phyloP scores from a whole-genome alignment of 2,888 invertebrate genomes.

The Acanthacorydalis orientalis region DNA sequence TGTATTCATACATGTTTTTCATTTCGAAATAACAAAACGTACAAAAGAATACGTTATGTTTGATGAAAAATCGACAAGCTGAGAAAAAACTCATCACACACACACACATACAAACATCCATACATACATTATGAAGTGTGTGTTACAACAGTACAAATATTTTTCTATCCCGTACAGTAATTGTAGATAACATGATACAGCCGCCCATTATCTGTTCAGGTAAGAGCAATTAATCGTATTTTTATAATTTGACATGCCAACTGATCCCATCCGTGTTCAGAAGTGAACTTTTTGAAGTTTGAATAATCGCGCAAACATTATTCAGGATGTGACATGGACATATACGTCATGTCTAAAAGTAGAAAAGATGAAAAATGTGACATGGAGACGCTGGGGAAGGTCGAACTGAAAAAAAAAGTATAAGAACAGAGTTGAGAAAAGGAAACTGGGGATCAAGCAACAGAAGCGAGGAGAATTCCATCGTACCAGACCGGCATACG shows the following conservation, averaged over 20 bases:
- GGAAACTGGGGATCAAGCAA: slow-evolving; percentile 6
- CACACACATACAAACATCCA: no score
- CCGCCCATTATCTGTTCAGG: slow-evolving; percentile 1
- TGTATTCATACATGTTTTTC: no score
- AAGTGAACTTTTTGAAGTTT: slow-evolving; percentile 5
- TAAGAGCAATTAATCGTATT: slow-evolving; percentile 8
- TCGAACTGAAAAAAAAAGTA: slow-evolving; percentile 1
- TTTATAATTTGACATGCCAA: slow-evolving; percentile 1
- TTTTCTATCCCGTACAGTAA: background rate
- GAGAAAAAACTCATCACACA: no score
- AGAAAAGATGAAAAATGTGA: slow-evolving; percentile 29
- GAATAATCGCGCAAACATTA: slow-evolving; percentile 19
- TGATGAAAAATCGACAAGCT: no score
- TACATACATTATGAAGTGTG: no score
- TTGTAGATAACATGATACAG: background rate
- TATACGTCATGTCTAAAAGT: slow-evolving; percentile 27
- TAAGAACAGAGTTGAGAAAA: slow-evolving; percentile 1
- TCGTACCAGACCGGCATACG: no score
- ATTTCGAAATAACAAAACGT: no score
- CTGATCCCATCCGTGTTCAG: background rate
- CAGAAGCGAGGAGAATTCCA: slow-evolving; percentile 5
- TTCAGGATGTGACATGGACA: slow-evolving; percentile 23
- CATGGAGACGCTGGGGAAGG: slow-evolving; percentile 19
- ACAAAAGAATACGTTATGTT: no score
- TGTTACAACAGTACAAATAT: background rate